Evolutionary conservation across 1,140 invertebrate genomes (phyloP), one percentile per base, ranked within the genome.

Genomic region (Cheumatopsyche charites): DNA sequence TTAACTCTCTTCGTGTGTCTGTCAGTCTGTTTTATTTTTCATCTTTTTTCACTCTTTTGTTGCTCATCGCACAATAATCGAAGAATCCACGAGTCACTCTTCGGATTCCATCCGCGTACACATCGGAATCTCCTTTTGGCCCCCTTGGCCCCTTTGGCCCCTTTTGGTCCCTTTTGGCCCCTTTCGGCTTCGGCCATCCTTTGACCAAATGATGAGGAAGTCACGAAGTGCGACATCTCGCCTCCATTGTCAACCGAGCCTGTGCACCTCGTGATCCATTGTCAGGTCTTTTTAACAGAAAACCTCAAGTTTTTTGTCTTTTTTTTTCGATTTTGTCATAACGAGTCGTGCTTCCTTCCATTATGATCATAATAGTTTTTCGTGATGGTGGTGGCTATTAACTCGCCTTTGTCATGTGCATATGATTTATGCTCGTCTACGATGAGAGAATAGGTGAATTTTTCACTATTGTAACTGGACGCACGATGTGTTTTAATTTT

Each of bases 41-140:
- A n/a, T n/a, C n/a, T n/a, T n/a, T n/a, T n/a, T n/a, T n/a, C n/a
- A n/a, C n/a, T n/a, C n/a, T n/a, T n/a, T n/a, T n/a, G n/a, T n/a
- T n/a, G n/a, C 29, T 36, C 29, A 36, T 3, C 29, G 29, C 3
- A 36, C 29, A 36, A 36, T 36, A 9, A 36, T 36, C 29, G 3
- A 36, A 36, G 3, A 3, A 9, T 36, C 29, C 3, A 36, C 29
- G 29, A 36, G n/a, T n/a, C 29, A 36, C 1, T 21, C 63, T 9
- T 45, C 21, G 63, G 21, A 67, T 67, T 67, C 65, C 65, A 67
- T 42, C 49, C 65, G 49, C 65, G 65, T 42, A 67, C 62, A 17
- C 36, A 1, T 9, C 26, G 62, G 62, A 65, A 65, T 65, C 23
- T 65, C 42, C 1, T 62, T n/a, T 21, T 17, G 17, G 21, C 52